phyloP scores from a whole-genome alignment of 2,888 invertebrate species.

The Latrodectus elegans region DNA sequence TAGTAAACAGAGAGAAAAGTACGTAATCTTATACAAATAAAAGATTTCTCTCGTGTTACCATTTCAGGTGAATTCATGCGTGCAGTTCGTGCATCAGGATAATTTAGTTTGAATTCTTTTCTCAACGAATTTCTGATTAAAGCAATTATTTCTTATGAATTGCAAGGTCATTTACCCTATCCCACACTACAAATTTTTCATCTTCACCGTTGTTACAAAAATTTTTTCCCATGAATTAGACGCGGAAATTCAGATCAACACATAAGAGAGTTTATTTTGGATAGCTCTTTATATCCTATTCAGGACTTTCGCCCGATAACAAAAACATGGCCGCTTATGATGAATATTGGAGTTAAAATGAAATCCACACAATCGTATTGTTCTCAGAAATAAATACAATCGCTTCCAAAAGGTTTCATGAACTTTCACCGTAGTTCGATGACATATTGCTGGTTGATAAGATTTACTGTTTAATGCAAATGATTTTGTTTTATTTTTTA shows the following conservation, averaged over 20 bases:
- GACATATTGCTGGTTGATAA: neutral
- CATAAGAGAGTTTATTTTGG: neutral
- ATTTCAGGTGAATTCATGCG: neutral
- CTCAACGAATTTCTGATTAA: neutral
- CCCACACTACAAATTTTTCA: neutral
- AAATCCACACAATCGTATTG: neutral
- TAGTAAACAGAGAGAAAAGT: no score
- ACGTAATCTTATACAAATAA: no score
- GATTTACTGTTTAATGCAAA: no score
- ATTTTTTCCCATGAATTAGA: neutral
- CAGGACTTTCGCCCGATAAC: neutral
- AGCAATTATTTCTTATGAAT: neutral
- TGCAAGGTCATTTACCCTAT: neutral
- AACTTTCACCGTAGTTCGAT: neutral
- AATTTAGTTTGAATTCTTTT: neutral
- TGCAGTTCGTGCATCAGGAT: neutral
- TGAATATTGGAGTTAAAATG: neutral
- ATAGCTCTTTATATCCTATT: neutral
- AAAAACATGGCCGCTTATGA: slow-evolving; percentile 5
- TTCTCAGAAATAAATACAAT: neutral
- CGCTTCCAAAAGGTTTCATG: neutral
- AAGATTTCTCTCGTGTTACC: neutral
- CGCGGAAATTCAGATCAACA: neutral
- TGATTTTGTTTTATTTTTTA: no score
- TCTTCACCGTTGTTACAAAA: neutral